Evolutionary conservation across 2,113 vertebrate genomes (phyloP), one percentile per base, ranked within the genome.

Genomic region (Dolichotis patagonum): DNA sequence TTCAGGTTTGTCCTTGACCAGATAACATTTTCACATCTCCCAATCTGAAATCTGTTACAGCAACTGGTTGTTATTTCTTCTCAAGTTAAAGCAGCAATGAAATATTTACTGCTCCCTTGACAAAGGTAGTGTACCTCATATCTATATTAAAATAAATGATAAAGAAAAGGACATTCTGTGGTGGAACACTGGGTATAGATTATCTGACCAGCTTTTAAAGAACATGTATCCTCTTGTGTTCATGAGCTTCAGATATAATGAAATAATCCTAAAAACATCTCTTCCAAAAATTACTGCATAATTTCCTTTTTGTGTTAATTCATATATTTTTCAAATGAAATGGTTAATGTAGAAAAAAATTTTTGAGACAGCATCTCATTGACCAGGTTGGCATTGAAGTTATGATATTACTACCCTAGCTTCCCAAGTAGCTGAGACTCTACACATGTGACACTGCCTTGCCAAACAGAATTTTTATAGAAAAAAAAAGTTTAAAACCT

Each of bases 241-340:
- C 71, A 67, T 90, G 75, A 92, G 81, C 12, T 93, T 93, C 41
- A 92, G 38, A 19, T 78, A 52, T 35, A 67, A 9, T 49, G 19
- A 77, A 84, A 84, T 30, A 28, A 41, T 65, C 73, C n/a, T 52
- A 5, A 81, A 96, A 92, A 41, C 78, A 56, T 43, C 49, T 85
- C 20, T 86, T 60, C 56, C 11, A 63, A 67, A 58, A 86, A n/a
- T 77, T 82, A 49, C 22, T 49, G 26, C 38, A 75, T 19, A 75
- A 43, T 75, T 58, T 69, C 28, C 22, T 78, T 78, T 78, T 49
- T 78, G 43, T 78, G 75, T 5, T 77, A 78, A 12, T 49, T 28
- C 1, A 22, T 14, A 65, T 93, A 60, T 54, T 78, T 54, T 87
- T 95, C 75, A 96, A 90, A 83, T 87, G 60, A 90, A 90, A 69